Base-by-base conservation (phyloP, 2,888 invertebrate species). In the Darwinula stevensoni region DNA sequence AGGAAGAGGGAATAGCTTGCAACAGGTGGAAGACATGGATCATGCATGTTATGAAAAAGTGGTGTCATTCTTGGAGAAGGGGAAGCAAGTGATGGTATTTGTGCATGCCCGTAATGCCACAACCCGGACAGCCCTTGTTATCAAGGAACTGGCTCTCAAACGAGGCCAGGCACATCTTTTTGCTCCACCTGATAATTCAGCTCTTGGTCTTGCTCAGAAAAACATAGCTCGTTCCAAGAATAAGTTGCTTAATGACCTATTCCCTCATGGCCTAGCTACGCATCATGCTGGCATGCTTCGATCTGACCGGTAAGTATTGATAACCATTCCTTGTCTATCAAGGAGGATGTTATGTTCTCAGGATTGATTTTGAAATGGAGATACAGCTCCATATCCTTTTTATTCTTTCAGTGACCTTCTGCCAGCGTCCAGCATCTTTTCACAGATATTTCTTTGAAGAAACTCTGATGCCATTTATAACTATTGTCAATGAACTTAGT, bases 81-180 rank as follows among this genome's bases (percentile, higher is more conserved):
- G 80, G 0, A 78, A 94, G 49, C 97, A 97, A 58, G 74, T 80
- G 0, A 86, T 97, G 82, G 82, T 97, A 1, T 97, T 97, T 51
- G 94, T 97, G 0, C 94, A 97, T 52, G 86, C 94, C 0, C 63
- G 97, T 16, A 94, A 91, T 57, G 82, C 86, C 6, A 99, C 97
- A 0, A 69, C 76, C 17, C 62, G 72, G 33, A 78, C 82, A 0
- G 94, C 91, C 0, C 68, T 67, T 42, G 62, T 67, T 3, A 51
- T 99, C 2, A 66, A 71, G 36, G 84, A 88, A 42, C 50, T 71
- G 37, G 82, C 86, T 0, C 62, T 66, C 31, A 65, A 69, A 43
- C 65, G 68, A 39, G 69, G 68, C 1, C 67, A 74, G 6, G 40
- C 66, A 67, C 0, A 35, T 14, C 31, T 33, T 5, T 42, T 42